Conservation (phyloP, 2,113 vertebrate genomes). For the Eurystomus gularis region DNA sequence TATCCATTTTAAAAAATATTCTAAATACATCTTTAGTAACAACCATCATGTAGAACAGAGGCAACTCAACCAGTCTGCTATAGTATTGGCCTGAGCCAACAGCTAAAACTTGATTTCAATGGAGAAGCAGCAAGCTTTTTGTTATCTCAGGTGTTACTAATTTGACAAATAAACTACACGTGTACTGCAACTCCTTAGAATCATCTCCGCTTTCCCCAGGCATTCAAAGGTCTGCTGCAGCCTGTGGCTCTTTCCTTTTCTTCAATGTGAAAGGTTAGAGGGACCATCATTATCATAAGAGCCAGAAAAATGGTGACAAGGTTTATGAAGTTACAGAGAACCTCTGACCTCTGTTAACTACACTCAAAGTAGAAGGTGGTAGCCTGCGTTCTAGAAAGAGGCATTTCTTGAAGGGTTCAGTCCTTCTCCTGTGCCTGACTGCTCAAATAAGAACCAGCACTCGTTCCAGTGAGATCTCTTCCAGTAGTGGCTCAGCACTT, state of each 20-base stretch:
- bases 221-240: background rate
- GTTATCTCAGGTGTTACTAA: background rate
- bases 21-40: background rate
- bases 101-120: background rate
- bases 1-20: background rate
- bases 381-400: background rate
- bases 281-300: background rate
- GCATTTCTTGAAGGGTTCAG: background rate
- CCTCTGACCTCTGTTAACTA: background rate
- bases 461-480: background rate
- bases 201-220: background rate
- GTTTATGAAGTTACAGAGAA: background rate
- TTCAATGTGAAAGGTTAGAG: rapidly evolving
- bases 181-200: background rate
- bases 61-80: background rate
- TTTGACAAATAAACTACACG: background rate
- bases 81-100: background rate
- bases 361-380: background rate
- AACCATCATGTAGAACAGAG: background rate
- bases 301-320: background rate
- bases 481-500: background rate
- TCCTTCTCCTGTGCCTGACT: background rate
- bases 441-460: background rate
- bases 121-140: background rate
- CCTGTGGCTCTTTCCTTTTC: background rate